A percentile compares a stretch with the other conserved stretches of the same genome.
These are phyloP conservation scores for Agraylea sexmaculata DNA, from an alignment of 1,140 invertebrate genomes.

Conservation along the genomic window DNA sequence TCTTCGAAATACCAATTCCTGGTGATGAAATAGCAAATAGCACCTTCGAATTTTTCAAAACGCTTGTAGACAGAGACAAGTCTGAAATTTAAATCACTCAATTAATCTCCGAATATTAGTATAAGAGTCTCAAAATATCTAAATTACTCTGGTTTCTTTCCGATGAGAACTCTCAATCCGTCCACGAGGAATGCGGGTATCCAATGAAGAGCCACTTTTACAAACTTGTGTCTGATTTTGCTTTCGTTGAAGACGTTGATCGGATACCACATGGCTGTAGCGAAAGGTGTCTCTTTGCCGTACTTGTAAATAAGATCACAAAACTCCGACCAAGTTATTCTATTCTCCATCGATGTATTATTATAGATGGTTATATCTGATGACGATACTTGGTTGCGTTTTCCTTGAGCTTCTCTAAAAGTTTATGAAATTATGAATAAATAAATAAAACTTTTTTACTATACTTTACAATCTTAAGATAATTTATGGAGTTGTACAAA, in stretches of 20 bases:
- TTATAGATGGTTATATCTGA: slow-evolving; percentile 37
- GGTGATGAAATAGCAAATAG: slow-evolving; percentile 54
- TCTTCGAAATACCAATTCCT: slow-evolving; percentile 54
- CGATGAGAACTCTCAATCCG: slow-evolving; percentile 26
- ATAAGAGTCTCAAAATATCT: slow-evolving; percentile 22
- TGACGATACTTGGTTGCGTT: too few relatives aligned
- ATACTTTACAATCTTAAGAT: too few relatives aligned
- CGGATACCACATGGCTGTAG: slow-evolving; percentile 42
- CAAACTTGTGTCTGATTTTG: slow-evolving; percentile 35
- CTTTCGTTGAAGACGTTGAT: slow-evolving; percentile 41
- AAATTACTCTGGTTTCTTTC: slow-evolving; percentile 41
- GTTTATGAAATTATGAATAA: too few relatives aligned
- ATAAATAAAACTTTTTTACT: too few relatives aligned
- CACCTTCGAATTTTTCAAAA: slow-evolving; percentile 51
- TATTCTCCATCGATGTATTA: slow-evolving; percentile 32
- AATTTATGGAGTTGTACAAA: too few relatives aligned
- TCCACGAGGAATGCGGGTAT: slow-evolving; percentile 44
- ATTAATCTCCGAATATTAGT: too few relatives aligned
- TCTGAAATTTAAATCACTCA: slow-evolving; percentile 36
- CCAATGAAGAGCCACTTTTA: slow-evolving; percentile 37
- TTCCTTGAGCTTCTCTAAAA: too few relatives aligned
- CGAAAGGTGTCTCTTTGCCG: slow-evolving; percentile 31
- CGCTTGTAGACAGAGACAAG: slow-evolving; percentile 55
- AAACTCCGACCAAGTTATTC: slow-evolving; percentile 33
- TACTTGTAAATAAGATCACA: slow-evolving; percentile 30